Evolutionary conservation across 2,797 vertebrate genomes (phyloP), one percentile per base, ranked within the genome.

Genomic region (Falco cherrug): DNA sequence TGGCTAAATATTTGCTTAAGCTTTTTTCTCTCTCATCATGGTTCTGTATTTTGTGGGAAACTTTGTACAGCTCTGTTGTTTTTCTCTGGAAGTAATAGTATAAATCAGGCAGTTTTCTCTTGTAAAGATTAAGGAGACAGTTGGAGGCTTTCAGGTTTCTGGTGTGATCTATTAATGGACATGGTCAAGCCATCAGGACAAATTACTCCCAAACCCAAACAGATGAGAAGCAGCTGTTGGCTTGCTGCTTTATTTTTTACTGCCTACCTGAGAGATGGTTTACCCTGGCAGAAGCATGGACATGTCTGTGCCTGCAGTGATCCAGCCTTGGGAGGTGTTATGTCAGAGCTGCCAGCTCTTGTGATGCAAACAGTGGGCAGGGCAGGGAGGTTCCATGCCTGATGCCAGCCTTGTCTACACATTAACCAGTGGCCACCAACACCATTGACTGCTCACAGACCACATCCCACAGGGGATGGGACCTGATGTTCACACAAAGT

Each of bases 401-500:
- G 43, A 37, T 35, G 22, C 15, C 84, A 74, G 39, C 35, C 53
- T 61, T 83, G 19, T 41, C 28, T 57, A 22, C 50, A 35, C 5
- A 6, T 29, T 79, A 60, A 50, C 16, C 6, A 21, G 21, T 22
- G 33, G 16, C n/a, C 75, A 41, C 16, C 13, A 17, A 7, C 7
- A 28, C 16, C 20, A 45, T 14, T 1, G 4, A 19, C 41, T 57
- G 26, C 35, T 47, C 43, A 50, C 41, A 39, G 19, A 10, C 41
- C 25, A 8, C 0, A 2, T 21, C 11, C 37, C 37, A 51, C 11
- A 24, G 25, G 8, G 18, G 22, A 20, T 0, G 1, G 28, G 20
- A 69, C 33, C 5, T 50, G 56, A 18, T 48, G 17, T 47, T 70
- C 16, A 70, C 59, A 29, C 35, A 59, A 4, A 16, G 21, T 24